A percentile compares a stretch with the other conserved stretches of the same genome.
Evolutionary conservation across 2,797 vertebrate species (phyloP).

Genomic region (Gallinago stenura): DNA sequence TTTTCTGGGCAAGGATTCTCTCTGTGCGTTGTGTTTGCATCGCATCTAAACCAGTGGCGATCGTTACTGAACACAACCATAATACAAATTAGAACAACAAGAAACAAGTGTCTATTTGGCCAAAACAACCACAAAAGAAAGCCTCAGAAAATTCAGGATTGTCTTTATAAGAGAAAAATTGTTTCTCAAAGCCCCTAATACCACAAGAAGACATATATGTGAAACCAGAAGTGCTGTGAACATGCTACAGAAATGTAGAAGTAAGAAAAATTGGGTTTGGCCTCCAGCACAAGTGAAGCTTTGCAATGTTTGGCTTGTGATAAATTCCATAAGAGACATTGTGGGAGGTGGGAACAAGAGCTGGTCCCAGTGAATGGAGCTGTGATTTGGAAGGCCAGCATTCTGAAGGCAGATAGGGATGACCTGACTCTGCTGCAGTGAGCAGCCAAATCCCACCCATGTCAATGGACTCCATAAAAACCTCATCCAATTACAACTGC

Average conservation of each 20-base stretch:
- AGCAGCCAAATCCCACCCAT: neutral
- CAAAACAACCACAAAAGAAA: conserved; percentile 56
- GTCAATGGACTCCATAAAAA: neutral
- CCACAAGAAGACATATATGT: neutral
- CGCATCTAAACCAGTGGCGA: neutral
- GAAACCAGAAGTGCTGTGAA: neutral
- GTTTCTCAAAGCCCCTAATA: neutral
- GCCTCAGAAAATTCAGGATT: neutral
- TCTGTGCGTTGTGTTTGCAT: neutral
- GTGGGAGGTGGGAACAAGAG: rapidly evolving
- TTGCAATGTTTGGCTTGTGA: neutral
- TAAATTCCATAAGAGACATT: neutral
- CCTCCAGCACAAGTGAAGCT: neutral
- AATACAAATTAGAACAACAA: neutral
- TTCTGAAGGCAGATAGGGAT: neutral
- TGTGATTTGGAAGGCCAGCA: neutral
- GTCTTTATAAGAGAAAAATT: neutral
- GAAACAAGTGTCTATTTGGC: neutral
- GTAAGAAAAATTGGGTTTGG: neutral
- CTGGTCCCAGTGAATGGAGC: neutral
- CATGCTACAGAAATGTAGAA: neutral
- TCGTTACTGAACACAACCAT: neutral
- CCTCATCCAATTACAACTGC: neutral
- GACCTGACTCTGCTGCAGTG: rapidly evolving
- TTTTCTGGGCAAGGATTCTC: neutral